A percentile compares a stretch with the other conserved stretches of the same genome.
Conservation (phyloP, 2,888 invertebrate species). For the Aelia acuminata region DNA sequence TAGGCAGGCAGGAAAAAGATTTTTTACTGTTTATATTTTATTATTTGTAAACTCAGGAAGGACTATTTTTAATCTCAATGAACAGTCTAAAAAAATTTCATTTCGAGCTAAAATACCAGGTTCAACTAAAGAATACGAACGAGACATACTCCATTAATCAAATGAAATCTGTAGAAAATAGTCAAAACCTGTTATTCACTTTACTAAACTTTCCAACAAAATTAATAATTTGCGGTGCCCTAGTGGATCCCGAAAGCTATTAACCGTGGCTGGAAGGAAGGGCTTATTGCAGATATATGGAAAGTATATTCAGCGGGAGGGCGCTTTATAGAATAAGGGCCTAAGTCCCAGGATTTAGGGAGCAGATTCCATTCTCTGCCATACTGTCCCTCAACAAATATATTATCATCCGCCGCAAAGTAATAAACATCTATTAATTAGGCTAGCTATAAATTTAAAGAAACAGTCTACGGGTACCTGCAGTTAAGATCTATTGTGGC, state of each 20-base stretch:
- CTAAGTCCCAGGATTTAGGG: background rate
- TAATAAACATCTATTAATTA: background rate
- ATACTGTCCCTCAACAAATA: background rate
- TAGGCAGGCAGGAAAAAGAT: no score
- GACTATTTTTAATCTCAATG: no score
- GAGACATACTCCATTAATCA: no score
- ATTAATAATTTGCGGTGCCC: background rate
- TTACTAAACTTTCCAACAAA: background rate
- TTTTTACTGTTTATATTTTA: no score
- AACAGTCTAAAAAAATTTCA: no score
- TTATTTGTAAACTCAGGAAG: no score
- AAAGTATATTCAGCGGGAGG: slow-evolving; percentile 36
- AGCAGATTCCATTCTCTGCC: background rate
- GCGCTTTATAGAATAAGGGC: slow-evolving; percentile 39
- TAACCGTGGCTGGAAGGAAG: background rate
- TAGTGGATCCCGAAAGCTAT: background rate
- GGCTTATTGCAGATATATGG: slow-evolving; percentile 37
- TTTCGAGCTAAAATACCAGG: no score
- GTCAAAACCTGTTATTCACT: background rate
- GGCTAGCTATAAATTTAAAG: background rate
- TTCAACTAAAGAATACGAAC: no score
- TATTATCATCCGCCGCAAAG: background rate
- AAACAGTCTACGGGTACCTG: background rate
- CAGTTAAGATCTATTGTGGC: background rate
- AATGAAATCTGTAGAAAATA: background rate